Evolutionary conservation across 2,113 vertebrate species (phyloP).

Genomic region (Morone saxatilis): DNA sequence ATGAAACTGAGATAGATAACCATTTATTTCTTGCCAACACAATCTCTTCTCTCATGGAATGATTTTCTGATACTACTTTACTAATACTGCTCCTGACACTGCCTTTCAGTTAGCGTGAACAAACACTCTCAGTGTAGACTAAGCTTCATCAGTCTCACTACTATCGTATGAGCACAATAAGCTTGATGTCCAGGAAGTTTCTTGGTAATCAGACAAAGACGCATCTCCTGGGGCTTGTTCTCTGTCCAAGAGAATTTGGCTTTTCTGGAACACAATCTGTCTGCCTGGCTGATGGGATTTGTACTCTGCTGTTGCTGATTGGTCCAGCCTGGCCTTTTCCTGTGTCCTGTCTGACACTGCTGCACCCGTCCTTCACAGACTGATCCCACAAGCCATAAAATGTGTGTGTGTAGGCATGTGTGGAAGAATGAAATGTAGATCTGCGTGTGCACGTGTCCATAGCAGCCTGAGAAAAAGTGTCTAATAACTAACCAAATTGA

Average conservation of each 20-base stretch:
- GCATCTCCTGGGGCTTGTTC: constrained; percentile 53
- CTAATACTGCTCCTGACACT: neutral
- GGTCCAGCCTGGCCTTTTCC: constrained; percentile 60
- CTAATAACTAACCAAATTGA: neutral
- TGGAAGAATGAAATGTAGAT: neutral
- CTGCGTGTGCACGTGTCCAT: constrained; percentile 3
- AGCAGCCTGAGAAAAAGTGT: constrained; percentile 13
- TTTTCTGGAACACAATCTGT: constrained; percentile 59
- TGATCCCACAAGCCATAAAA: constrained; percentile 48
- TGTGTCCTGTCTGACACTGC: constrained; percentile 62
- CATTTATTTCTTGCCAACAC: constrained; percentile 24
- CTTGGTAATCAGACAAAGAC: constrained; percentile 65
- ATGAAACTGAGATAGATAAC: constrained; percentile 35
- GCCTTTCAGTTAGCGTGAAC: constrained; percentile 8
- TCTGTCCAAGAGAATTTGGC: constrained; percentile 63
- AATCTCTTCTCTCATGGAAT: constrained; percentile 2
- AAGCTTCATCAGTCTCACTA: constrained; percentile 24
- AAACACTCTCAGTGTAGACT: constrained; percentile 17
- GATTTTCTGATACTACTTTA: constrained; percentile 30
- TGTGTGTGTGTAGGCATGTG: constrained; percentile 1
- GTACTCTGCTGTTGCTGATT: constrained; percentile 59
- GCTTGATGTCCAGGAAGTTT: constrained; percentile 53
- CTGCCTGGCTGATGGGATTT: constrained; percentile 62
- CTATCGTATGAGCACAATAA: constrained; percentile 39
- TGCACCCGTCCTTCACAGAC: constrained; percentile 42